Conservation (phyloP, 2,888 invertebrate species). For the Cabera pusaria region DNA sequence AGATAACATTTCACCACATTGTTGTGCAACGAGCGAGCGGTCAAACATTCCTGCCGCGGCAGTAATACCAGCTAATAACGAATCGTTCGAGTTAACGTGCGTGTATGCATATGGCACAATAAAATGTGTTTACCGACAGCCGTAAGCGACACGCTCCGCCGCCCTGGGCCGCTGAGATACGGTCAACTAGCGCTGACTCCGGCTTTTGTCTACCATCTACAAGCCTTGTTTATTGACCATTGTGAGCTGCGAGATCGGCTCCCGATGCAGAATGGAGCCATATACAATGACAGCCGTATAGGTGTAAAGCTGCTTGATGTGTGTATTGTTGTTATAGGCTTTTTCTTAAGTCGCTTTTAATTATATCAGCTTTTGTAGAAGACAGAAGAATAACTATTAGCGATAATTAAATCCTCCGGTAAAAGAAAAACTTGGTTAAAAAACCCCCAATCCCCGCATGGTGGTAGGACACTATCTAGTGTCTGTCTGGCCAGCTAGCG, state of each 20-base stretch:
- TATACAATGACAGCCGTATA: conserved; percentile 52
- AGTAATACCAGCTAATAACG: conserved; percentile 27
- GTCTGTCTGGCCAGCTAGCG: too few relatives aligned
- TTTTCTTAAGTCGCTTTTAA: too few relatives aligned
- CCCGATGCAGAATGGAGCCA: conserved; percentile 62
- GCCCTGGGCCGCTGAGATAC: conserved; percentile 67
- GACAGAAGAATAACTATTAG: too few relatives aligned
- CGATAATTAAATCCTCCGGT: too few relatives aligned
- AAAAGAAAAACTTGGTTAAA: too few relatives aligned
- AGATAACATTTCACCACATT: conserved; percentile 20
- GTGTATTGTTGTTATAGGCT: conserved; percentile 28
- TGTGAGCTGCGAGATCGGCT: conserved; percentile 62
- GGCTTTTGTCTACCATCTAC: conserved; percentile 70
- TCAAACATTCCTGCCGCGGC: conserved; percentile 15
- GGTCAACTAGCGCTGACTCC: conserved; percentile 52
- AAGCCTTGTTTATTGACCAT: conserved; percentile 75
- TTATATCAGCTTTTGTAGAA: too few relatives aligned
- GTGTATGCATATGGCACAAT: conserved; percentile 65
- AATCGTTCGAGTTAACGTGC: conserved; percentile 46
- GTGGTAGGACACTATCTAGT: too few relatives aligned
- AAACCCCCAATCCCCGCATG: too few relatives aligned
- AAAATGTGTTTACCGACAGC: conserved; percentile 69
- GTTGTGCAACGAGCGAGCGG: conserved; percentile 14
- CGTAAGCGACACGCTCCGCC: conserved; percentile 71
- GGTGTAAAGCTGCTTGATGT: conserved; percentile 23